Conservation (phyloP, 2,797 vertebrate species). For the Helostoma temminkii region DNA sequence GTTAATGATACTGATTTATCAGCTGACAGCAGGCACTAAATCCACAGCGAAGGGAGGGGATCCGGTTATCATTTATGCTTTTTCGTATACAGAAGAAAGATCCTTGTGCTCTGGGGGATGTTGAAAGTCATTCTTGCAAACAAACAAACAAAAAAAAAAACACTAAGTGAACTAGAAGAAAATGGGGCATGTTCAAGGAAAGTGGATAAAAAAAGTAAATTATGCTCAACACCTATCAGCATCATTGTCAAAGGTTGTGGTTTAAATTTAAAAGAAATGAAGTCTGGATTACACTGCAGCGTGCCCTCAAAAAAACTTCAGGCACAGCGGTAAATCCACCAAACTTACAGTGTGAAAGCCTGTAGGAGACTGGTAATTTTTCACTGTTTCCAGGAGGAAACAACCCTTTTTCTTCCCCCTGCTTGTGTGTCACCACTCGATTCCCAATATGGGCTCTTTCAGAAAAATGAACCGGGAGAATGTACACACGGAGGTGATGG, state of each 20-base stretch:
- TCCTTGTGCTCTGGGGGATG: conserved; percentile 5
- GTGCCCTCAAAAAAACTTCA: conserved; percentile 38
- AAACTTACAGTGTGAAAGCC: conserved; percentile 26
- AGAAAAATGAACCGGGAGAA: conserved; percentile 49
- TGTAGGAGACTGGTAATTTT: conserved; percentile 36
- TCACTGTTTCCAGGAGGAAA: conserved; percentile 40
- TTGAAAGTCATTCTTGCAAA: conserved; percentile 35
- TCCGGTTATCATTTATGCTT: neutral
- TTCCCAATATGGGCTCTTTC: conserved; percentile 33
- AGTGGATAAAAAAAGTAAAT: conserved; percentile 33
- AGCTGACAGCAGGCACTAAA: conserved; percentile 9
- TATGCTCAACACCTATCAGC: no score
- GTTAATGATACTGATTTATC: conserved; percentile 15
- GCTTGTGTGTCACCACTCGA: conserved; percentile 34
- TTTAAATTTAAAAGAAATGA: conserved; percentile 58
- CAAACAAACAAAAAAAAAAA: conserved; percentile 32
- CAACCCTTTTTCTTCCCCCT: conserved; percentile 23
- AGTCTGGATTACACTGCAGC: conserved; percentile 17
- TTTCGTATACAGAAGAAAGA: neutral
- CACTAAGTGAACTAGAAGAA: conserved; percentile 5
- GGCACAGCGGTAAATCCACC: conserved; percentile 32
- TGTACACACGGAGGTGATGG: conserved; percentile 62
- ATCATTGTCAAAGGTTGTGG: conserved; percentile 50
- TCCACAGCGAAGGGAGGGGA: conserved; percentile 1
- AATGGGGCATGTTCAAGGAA: conserved; percentile 17